Conservation (phyloP, 35 echinoderm and acorn worm genomes). For the Ophiothrix spiculata region DNA sequence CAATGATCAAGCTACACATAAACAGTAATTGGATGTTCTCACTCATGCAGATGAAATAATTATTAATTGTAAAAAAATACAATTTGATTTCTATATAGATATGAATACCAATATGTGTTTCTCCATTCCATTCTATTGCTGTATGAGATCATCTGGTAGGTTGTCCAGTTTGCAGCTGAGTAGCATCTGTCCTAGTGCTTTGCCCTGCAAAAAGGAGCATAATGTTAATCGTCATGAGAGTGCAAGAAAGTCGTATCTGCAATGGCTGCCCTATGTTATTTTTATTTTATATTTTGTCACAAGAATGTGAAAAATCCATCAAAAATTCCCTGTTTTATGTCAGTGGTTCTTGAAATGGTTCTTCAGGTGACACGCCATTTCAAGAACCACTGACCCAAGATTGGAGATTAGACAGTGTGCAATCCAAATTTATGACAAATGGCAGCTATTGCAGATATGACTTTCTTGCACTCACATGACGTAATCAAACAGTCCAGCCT, state of each 20-base stretch:
- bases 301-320: background rate
- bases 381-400: too few relatives aligned
- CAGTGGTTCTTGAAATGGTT: background rate
- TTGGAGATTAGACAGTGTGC: too few relatives aligned
- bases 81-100: background rate
- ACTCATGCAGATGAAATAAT: background rate
- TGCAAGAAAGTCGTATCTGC: background rate
- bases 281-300: background rate
- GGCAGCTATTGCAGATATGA: too few relatives aligned
- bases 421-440: too few relatives aligned
- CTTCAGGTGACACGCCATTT: background rate
- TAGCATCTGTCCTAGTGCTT: conserved; percentile 90
- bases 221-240: background rate
- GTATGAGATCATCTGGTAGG: conserved; percentile 69
- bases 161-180: conserved; percentile 78
- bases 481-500: background rate
- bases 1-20: background rate
- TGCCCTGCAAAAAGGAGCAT: conserved; percentile 59
- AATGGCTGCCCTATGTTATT: background rate
- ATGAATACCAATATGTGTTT: background rate
- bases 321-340: background rate
- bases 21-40: background rate
- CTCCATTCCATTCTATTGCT: background rate
- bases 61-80: background rate
- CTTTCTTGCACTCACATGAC: too few relatives aligned